phyloP scores from a whole-genome alignment of 2,113 vertebrate genomes.

The Scytalopus superciliaris region DNA sequence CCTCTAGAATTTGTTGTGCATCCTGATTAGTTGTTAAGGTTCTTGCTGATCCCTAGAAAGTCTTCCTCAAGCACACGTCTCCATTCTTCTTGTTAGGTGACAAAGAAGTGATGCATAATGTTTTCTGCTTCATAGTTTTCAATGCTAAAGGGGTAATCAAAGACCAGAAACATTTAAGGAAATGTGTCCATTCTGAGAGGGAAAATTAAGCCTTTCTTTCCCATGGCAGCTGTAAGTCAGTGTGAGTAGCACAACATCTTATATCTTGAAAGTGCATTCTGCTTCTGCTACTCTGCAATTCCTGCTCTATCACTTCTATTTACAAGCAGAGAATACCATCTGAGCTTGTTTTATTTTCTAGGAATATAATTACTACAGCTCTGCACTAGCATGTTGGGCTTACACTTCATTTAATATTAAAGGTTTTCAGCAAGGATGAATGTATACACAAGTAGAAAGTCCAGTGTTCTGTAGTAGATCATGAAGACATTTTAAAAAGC shows the following conservation, averaged over 20 bases:
- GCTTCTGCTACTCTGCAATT: background rate
- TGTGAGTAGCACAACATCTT: background rate
- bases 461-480: slow-evolving; percentile 52
- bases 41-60: background rate
- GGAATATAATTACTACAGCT: slow-evolving; percentile 5
- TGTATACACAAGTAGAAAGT: slow-evolving; percentile 23
- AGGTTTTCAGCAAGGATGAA: slow-evolving; percentile 36
- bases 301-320: slow-evolving; percentile 3
- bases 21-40: background rate
- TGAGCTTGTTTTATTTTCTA: slow-evolving; percentile 14
- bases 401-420: background rate
- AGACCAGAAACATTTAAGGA: background rate
- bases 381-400: background rate
- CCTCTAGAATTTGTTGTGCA: background rate
- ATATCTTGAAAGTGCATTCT: background rate
- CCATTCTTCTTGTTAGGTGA: background rate
- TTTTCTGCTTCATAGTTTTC: background rate
- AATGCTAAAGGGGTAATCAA: background rate
- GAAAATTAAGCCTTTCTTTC: background rate
- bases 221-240: background rate
- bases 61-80: accelerated
- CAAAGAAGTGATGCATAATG: background rate
- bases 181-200: background rate
- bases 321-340: background rate
- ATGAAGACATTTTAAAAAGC: slow-evolving; percentile 41